Percentiles rank a stretch among this genome's conserved stretches.
phyloP scores from a whole-genome alignment of 2,797 vertebrate species.

The Rhinogobio ventralis region DNA sequence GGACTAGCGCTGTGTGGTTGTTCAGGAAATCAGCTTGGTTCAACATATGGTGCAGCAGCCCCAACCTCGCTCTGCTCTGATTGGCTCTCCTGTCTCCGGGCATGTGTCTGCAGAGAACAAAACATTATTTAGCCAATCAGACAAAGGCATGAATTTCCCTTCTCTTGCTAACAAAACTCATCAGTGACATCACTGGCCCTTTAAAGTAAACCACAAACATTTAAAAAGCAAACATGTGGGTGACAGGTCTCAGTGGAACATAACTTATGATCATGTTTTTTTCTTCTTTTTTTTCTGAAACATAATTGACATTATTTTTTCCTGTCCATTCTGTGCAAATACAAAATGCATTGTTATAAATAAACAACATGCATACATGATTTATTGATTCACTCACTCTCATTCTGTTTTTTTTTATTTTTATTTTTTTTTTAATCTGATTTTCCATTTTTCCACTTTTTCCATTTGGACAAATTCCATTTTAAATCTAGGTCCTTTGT shows the following conservation, averaged over 20 bases:
- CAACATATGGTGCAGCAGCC: slow-evolving; percentile 55
- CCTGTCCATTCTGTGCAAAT: not conserved
- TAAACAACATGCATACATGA: not conserved
- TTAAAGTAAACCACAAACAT: slow-evolving; percentile 73
- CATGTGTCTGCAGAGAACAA: slow-evolving; percentile 62
- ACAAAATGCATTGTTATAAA: slow-evolving; percentile 1
- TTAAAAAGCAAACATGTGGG: slow-evolving; percentile 64
- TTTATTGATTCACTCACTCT: not conserved
- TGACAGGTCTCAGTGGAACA: not conserved
- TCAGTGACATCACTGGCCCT: slow-evolving; percentile 71
- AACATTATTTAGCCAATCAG: slow-evolving; percentile 70
- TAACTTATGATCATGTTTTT: not conserved
- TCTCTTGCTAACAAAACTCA: slow-evolving; percentile 44
- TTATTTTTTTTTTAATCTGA: not conserved
- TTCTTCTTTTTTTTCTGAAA: not conserved
- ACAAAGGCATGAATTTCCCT: slow-evolving; percentile 61
- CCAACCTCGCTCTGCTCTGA: slow-evolving; percentile 64
- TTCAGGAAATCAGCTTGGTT: slow-evolving; percentile 54
- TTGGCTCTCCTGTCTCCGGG: slow-evolving; percentile 79
- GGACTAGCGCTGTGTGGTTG: slow-evolving; percentile 47
- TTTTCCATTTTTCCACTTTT: not conserved
- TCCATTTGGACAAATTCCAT: not conserved
- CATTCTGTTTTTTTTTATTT: not conserved
- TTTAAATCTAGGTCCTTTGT: not conserved
- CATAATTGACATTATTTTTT: not conserved